Percentiles rank a stretch among this genome's conserved stretches.
Conservation (phyloP, 2,113 vertebrate genomes). For the Notothenia rossii region DNA sequence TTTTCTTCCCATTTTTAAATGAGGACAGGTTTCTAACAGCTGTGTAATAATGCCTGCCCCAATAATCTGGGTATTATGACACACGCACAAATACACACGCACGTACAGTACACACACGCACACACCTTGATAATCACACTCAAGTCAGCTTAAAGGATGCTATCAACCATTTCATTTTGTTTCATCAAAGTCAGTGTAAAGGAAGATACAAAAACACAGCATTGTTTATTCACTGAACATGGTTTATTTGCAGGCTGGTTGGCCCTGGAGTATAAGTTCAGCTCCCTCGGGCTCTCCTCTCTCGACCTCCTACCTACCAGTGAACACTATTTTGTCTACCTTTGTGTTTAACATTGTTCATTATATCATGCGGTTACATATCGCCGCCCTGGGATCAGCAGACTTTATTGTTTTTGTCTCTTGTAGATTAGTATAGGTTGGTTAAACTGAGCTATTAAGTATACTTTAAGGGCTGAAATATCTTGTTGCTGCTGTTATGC, state of each 20-base stretch:
- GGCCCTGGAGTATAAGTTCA: neutral
- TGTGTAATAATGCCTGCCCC: constrained; percentile 30
- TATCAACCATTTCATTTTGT: neutral
- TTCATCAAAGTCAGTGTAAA: neutral
- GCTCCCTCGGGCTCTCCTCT: neutral
- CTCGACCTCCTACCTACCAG: neutral
- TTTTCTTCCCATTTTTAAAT: constrained; percentile 51
- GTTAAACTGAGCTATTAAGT: no score
- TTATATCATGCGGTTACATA: neutral
- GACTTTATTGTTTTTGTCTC: neutral
- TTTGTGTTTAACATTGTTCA: neutral
- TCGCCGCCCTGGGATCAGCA: neutral
- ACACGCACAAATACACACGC: constrained; percentile 2
- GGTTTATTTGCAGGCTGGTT: neutral
- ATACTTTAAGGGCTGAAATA: no score
- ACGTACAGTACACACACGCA: neutral
- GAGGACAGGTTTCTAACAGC: constrained; percentile 52
- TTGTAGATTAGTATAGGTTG: neutral
- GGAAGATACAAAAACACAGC: neutral
- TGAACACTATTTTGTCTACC: neutral
- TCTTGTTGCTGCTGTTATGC: neutral
- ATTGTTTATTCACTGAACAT: neutral
- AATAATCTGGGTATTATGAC: neutral
- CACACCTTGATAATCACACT: neutral
- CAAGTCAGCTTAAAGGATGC: constrained; percentile 11